phyloP scores from a whole-genome alignment of 2,888 invertebrate genomes.

The Rhimphoctona megacephalus region DNA sequence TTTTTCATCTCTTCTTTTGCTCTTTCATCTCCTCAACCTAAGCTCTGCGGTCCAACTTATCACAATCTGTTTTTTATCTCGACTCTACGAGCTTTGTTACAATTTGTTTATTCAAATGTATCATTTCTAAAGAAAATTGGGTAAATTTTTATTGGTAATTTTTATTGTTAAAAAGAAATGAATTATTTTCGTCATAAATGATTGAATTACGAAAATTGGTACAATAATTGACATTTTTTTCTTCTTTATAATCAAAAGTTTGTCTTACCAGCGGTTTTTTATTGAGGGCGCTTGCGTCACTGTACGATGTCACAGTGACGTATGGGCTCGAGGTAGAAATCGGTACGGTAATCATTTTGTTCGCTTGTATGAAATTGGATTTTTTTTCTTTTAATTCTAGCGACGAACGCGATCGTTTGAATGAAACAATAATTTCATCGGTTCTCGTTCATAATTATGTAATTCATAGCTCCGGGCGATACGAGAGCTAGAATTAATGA shows the following conservation, averaged over 20 bases:
- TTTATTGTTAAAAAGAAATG: too few species aligned
- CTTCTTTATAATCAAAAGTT: background rate
- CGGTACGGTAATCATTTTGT: constrained; percentile 82
- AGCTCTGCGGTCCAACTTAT: constrained; percentile 34
- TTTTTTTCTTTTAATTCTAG: background rate
- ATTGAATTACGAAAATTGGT: background rate
- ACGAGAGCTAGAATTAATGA: constrained; percentile 30
- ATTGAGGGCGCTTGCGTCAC: constrained; percentile 81
- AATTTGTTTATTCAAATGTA: background rate
- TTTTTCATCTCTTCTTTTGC: constrained; percentile 30
- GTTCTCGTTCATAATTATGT: constrained; percentile 26
- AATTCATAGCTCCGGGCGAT: constrained; percentile 21
- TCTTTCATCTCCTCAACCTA: constrained; percentile 53
- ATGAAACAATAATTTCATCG: constrained; percentile 26
- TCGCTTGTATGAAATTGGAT: background rate
- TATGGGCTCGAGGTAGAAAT: constrained; percentile 81
- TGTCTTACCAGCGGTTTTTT: constrained; percentile 80
- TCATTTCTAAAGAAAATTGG: background rate
- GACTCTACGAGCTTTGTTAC: background rate
- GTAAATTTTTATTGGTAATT: too few species aligned
- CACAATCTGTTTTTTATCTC: background rate
- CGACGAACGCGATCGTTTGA: constrained; percentile 4
- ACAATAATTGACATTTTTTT: background rate
- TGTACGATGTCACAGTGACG: constrained; percentile 81
- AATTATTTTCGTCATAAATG: background rate